phyloP scores from a whole-genome alignment of 2,888 invertebrate species.

The Pyrrhia umbra region DNA sequence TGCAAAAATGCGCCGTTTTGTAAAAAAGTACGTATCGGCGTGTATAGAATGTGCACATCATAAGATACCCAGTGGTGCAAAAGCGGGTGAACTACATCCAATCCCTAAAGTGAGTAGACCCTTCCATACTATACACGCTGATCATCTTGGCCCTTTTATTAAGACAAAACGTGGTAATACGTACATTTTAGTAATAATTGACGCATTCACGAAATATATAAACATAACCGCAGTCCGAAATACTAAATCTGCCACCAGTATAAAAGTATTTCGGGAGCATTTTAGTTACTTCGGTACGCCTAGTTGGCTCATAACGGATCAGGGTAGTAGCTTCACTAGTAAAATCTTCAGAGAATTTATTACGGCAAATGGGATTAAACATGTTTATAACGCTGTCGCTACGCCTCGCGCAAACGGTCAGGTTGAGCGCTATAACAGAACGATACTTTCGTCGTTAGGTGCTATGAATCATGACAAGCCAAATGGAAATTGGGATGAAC shows the following conservation, averaged over 20 bases:
- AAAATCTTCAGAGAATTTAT: neutral
- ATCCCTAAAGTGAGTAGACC: conserved; percentile 1
- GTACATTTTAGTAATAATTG: conserved; percentile 16
- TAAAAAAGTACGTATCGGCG: conserved; percentile 9
- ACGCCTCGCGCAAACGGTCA: neutral
- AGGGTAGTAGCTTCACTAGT: conserved; percentile 2
- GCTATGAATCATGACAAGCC: conserved; percentile 7
- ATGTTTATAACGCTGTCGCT: neutral
- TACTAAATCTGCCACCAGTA: conserved; percentile 9
- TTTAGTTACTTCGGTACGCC: conserved; percentile 14
- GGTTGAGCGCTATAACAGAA: neutral
- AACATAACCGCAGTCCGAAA: neutral
- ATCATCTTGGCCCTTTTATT: neutral
- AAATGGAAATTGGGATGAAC: conserved; percentile 15
- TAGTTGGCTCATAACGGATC: conserved; percentile 17
- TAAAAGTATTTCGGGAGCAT: neutral
- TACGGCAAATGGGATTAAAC: neutral
- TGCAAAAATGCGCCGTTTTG: conserved; percentile 13
- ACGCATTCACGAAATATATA: conserved; percentile 11
- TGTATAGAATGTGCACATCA: conserved; percentile 12
- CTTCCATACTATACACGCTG: conserved; percentile 1
- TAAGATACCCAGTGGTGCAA: neutral
- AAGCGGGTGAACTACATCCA: neutral
- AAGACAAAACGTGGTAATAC: neutral
- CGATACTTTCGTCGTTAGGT: conserved; percentile 5